phyloP scores from a whole-genome alignment of 2,113 vertebrate species.

The Labeo catla region DNA sequence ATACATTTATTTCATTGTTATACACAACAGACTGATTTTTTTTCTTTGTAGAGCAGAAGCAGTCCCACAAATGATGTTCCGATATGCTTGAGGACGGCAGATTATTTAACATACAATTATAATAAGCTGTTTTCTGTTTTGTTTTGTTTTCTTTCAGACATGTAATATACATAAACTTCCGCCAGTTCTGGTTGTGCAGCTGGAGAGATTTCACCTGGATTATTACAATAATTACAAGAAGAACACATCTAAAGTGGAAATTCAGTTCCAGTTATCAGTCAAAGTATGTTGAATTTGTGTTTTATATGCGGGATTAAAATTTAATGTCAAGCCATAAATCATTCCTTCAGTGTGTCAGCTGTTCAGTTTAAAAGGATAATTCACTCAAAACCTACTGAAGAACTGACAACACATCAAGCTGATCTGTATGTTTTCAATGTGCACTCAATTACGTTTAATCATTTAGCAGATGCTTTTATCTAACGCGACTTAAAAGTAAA shows the following conservation, averaged over 20 bases:
- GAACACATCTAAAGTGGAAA: background rate
- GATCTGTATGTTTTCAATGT: too few species aligned
- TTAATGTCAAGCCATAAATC: background rate
- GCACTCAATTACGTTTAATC: too few species aligned
- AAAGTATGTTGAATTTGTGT: background rate
- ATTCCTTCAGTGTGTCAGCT: background rate
- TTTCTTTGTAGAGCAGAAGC: too few species aligned
- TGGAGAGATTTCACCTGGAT: slow-evolving; percentile 1
- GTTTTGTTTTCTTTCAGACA: background rate
- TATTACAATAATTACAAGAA: background rate
- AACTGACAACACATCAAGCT: too few species aligned
- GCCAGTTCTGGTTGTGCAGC: slow-evolving; percentile 3
- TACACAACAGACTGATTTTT: background rate
- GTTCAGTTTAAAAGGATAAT: background rate
- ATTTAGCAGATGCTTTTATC: too few species aligned
- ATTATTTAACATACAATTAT: background rate
- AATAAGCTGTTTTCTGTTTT: background rate
- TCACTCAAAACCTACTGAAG: too few species aligned
- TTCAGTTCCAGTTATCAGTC: background rate
- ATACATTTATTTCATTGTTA: background rate
- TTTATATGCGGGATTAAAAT: too few species aligned
- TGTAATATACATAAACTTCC: background rate
- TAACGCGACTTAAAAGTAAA: too few species aligned
- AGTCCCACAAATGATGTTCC: background rate
- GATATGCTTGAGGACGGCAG: background rate